Evolutionary conservation across 2,113 vertebrate species (phyloP).

Genomic region (Boulengeromyrus knoepffleri): DNA sequence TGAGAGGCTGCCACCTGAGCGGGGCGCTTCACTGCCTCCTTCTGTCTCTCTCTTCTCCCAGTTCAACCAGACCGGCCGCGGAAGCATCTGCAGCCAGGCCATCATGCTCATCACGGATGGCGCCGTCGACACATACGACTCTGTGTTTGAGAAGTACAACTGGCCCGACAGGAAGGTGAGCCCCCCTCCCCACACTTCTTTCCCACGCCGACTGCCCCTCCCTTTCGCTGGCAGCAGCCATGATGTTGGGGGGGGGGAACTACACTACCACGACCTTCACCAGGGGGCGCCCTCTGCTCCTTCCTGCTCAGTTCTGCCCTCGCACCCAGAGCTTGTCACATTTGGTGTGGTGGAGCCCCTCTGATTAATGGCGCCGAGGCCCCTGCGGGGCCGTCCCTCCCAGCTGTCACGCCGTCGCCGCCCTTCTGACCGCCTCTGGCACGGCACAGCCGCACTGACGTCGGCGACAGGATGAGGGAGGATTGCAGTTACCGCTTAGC

Average conservation of each 20-base stretch:
- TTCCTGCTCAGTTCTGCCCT: too few species aligned
- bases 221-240: not conserved
- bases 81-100: slow-evolving; percentile 93
- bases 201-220: not conserved
- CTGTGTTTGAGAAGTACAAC: slow-evolving; percentile 91
- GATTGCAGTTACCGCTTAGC: not conserved
- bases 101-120: slow-evolving; percentile 98
- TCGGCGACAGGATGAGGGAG: not conserved
- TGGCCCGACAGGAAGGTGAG: slow-evolving; percentile 96
- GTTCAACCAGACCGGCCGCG: slow-evolving; percentile 94
- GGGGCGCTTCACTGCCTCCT: not conserved
- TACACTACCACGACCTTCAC: slow-evolving; percentile 1
- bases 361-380: not conserved
- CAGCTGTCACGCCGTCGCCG: not conserved
- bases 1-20: not conserved
- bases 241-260: not conserved
- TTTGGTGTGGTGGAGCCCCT: not conserved
- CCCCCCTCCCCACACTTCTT: not conserved
- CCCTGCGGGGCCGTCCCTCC: not conserved
- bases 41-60: slow-evolving; percentile 36
- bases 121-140: slow-evolving; percentile 90
- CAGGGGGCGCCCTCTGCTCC: slow-evolving; percentile 2
- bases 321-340: not conserved
- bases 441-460: not conserved
- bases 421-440: not conserved